phyloP scores from a whole-genome alignment of 2,113 vertebrate genomes.

The Sylvia atricapilla region DNA sequence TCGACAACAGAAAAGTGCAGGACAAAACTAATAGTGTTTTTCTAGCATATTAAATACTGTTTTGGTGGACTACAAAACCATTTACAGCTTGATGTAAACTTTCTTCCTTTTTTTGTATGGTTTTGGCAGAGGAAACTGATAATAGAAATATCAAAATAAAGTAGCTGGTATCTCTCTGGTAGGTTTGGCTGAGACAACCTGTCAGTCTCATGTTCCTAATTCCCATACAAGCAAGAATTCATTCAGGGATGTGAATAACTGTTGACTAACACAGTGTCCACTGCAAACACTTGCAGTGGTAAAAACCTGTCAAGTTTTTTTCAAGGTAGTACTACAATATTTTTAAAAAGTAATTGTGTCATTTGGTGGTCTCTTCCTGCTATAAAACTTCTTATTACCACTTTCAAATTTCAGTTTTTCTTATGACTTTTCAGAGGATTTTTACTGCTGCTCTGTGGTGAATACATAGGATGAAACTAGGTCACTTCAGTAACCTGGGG shows the following conservation, averaged over 20 bases:
- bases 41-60: background rate
- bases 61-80: background rate
- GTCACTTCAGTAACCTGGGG: constrained; percentile 64
- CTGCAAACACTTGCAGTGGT: background rate
- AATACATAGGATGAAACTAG: constrained; percentile 57
- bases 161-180: background rate
- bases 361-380: background rate
- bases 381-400: background rate
- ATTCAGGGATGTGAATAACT: background rate
- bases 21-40: background rate
- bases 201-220: background rate
- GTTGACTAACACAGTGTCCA: background rate
- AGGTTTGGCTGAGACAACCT: background rate
- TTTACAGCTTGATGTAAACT: background rate
- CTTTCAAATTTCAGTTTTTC: constrained; percentile 22
- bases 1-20: background rate
- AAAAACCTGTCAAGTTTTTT: background rate
- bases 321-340: background rate
- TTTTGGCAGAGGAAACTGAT: background rate
- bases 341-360: background rate
- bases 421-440: constrained; percentile 37
- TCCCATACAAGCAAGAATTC: background rate
- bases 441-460: constrained; percentile 25
- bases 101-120: background rate
- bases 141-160: background rate